Base-by-base conservation (phyloP, 2,888 invertebrate species). In the Oxycera nigricornis region DNA sequence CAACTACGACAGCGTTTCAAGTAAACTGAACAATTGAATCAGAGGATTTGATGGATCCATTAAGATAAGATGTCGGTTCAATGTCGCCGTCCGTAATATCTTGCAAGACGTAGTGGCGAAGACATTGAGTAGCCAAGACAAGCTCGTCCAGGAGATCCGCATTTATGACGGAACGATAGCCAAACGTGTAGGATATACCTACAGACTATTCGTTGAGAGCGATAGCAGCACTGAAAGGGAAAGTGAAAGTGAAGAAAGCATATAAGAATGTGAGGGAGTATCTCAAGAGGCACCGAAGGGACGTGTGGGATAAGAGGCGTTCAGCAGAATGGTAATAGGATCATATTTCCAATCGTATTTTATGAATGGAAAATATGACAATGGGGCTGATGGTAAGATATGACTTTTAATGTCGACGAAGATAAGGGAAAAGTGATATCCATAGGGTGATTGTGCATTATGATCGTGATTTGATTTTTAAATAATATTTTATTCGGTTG, bases 1-100 rank as follows among this genome's bases (percentile, higher is more conserved):
- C 72, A 72, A 70, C 50, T 39, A 26, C 61, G 59, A 41, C 46
- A 52, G 62, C 50, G 67, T 67, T 52, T 30, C 46, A 68, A 41
- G 67, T 73, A 73, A 75, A 75, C 73, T 41, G 65, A 65, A 65
- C 65, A 75, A 75, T 75, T 67, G 72, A 75, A 73, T 65, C 41
- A 57, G 31, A 55, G 67, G 75, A 75, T 75, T 73, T 73, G 73
- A 75, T 72, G 74, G 65, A 72, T 72, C 75, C 75, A 75, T 75
- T 75, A 75, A 75, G 75, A 75, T 75, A 70, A 70, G 74, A 74
- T 31, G 55, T 65, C 46, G 39, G 41, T 65, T 65, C 65, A 26
- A 61, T 50, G 24, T 50, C 61, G 74, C 68, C 70, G n/a, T 46
- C 46, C 35, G 4, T 46, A 46, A 46, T 46, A 46, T 46, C 46